Evolutionary conservation across 2,113 vertebrate genomes (phyloP).

Genomic region (Axis porcinus): DNA sequence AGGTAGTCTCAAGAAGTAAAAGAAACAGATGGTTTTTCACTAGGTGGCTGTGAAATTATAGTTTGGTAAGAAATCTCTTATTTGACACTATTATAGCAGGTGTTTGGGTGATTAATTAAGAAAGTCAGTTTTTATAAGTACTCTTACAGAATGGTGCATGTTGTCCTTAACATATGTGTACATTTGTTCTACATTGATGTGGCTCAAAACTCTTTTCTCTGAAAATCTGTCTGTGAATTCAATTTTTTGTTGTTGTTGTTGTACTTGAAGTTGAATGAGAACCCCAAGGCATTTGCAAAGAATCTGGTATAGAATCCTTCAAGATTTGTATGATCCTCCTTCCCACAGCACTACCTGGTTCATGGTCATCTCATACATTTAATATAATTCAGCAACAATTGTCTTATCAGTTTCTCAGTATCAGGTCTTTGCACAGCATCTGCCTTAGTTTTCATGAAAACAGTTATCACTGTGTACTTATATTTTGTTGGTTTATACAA

Average conservation of each 20-base stretch:
- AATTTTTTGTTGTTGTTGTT: no score
- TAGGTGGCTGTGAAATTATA: neutral
- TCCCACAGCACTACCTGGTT: neutral
- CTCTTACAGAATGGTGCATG: neutral
- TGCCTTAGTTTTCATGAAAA: no score
- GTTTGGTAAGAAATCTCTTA: neutral
- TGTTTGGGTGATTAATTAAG: neutral
- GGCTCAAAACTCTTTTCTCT: no score
- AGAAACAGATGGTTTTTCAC: neutral
- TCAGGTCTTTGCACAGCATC: no score
- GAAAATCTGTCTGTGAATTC: no score
- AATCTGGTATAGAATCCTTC: neutral
- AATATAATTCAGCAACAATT: neutral
- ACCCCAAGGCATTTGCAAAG: neutral
- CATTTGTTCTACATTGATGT: neutral
- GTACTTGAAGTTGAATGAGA: neutral
- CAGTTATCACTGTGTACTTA: no score
- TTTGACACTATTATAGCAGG: neutral
- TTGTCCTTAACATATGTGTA: neutral
- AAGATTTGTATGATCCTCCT: neutral
- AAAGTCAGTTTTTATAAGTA: neutral
- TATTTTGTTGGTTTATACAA: no score
- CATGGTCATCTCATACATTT: neutral
- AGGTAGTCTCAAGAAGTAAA: neutral
- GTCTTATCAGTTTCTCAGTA: no score